Evolutionary conservation across 2,888 invertebrate genomes (phyloP), one percentile per base, ranked within the genome.

Genomic region (Cheilosia grossa): DNA sequence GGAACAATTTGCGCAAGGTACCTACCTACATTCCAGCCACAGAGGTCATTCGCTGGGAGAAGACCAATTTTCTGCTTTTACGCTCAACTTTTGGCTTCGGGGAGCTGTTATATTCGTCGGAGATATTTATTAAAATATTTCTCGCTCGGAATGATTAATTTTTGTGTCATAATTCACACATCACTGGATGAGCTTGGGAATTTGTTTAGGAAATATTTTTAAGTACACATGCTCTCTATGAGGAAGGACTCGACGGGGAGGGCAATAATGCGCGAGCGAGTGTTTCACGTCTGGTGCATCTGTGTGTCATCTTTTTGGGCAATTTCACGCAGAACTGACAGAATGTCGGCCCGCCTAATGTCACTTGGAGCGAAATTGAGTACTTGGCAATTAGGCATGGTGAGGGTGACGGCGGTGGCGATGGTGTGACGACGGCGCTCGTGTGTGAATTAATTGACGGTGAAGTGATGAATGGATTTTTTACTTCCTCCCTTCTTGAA

Each of bases 321-420:
- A 63, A 85, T 85, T 85, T 85, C 85, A 85, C 67, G 81, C 75
- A 67, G 2, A 75, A 63, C 75, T 63, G 75, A 81, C 75, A 75
- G 49, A 66, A 64, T 17, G 59, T 44, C 54, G 58, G 63, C 66
- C 51, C 51, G 83, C 56, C 80, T 74, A 64, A 70, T 80, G 83
- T 74, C 83, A 75, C 75, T 85, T 81, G 67, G 37, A 56, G 54
- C 61, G 19, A 85, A 85, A 85, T 85, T 85, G 85, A 81, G 85
- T 81, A 81, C 75, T 85, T 85, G 81, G 72, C 81, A 80, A 85
- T 85, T 81, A 85, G 85, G 81, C 85, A 85, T 77, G 85, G 81
- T 79, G 83, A 63, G 64, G 67, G 66, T 79, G 83, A 63, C 69
- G 67, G 66, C 75, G 80, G 75, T 7, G 44, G 17, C 7, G 44